Evolutionary conservation across 2,797 vertebrate species (phyloP).

Genomic region (Smutsia temminckii): DNA sequence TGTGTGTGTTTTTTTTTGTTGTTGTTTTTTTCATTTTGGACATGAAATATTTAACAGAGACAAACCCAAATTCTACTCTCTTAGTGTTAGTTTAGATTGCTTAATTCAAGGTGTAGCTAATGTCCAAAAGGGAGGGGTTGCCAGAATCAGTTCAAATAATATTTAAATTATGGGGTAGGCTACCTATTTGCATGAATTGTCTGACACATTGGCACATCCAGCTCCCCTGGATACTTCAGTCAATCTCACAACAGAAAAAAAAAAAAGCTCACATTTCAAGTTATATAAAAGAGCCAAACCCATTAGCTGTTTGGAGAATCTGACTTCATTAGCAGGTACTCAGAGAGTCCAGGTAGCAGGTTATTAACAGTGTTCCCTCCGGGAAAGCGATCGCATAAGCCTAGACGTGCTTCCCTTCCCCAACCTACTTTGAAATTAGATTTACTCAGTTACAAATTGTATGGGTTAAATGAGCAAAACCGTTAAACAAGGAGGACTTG

Average conservation of each 20-base stretch:
- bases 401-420: slow-evolving; percentile 78
- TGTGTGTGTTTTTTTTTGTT: background rate
- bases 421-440: slow-evolving; percentile 85
- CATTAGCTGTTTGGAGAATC: slow-evolving; percentile 81
- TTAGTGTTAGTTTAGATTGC: slow-evolving; percentile 38
- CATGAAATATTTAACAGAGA: background rate
- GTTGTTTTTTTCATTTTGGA: background rate
- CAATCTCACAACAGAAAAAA: background rate
- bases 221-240: background rate
- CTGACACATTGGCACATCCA: slow-evolving; percentile 58
- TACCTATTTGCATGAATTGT: slow-evolving; percentile 61
- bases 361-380: slow-evolving; percentile 78
- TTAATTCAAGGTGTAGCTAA: slow-evolving; percentile 69
- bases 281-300: slow-evolving; percentile 73
- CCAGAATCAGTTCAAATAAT: slow-evolving; percentile 60
- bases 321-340: slow-evolving; percentile 79
- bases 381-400: slow-evolving; percentile 74
- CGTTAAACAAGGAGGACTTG: slow-evolving; percentile 86
- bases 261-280: slow-evolving; percentile 70
- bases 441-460: slow-evolving; percentile 85
- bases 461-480: slow-evolving; percentile 85
- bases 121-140: slow-evolving; percentile 50
- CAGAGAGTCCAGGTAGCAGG: slow-evolving; percentile 68
- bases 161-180: slow-evolving; percentile 57
- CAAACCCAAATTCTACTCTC: background rate